Percentiles rank a stretch among this genome's conserved stretches.
phyloP scores from a whole-genome alignment of 2,113 vertebrate genomes.

The Zosterops japonicus region DNA sequence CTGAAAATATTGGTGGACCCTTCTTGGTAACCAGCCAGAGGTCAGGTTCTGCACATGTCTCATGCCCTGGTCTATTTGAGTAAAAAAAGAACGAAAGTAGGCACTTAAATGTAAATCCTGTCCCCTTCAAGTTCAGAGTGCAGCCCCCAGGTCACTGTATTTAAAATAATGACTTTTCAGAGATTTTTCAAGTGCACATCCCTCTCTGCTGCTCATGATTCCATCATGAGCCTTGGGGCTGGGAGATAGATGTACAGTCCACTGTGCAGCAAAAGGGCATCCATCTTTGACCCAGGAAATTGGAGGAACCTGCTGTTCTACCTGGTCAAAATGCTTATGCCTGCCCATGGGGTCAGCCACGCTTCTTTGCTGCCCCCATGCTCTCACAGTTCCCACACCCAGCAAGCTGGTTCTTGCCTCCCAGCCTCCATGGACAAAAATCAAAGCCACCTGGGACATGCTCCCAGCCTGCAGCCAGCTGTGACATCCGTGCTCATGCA shows the following conservation, averaged over 20 bases:
- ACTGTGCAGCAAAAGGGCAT: background rate
- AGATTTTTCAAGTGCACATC: background rate
- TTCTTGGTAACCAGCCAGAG: background rate
- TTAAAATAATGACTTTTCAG: background rate
- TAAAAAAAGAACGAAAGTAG: background rate
- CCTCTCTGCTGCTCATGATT: background rate
- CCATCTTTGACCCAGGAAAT: background rate
- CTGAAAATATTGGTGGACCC: background rate
- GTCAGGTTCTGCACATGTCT: rapidly evolving
- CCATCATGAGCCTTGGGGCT: background rate
- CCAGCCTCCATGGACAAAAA: background rate
- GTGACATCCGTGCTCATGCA: rapidly evolving
- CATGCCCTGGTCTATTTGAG: background rate
- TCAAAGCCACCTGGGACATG: background rate
- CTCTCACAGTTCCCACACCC: background rate
- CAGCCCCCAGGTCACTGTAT: background rate
- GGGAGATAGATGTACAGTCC: background rate
- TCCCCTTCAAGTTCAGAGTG: background rate
- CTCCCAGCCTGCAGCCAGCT: background rate
- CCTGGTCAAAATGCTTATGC: background rate
- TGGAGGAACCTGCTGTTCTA: background rate
- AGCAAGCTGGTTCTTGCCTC: background rate
- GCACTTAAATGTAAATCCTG: background rate
- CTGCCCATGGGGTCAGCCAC: background rate
- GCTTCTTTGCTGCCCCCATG: background rate